Evolutionary conservation across 2,113 vertebrate genomes (phyloP), one percentile per base, ranked within the genome.

Genomic region (Entosphenus tridentatus): DNA sequence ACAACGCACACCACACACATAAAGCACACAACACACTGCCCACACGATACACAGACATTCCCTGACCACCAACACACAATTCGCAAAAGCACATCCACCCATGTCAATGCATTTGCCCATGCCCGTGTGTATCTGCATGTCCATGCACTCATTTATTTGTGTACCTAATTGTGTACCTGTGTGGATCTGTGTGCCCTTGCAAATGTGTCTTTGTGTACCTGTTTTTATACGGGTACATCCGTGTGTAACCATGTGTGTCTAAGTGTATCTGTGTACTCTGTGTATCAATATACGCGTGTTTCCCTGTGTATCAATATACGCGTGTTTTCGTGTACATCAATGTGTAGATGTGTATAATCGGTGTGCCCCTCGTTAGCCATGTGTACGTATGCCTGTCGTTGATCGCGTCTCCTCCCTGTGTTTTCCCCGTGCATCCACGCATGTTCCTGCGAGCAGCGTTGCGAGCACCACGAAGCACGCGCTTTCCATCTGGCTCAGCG

Each of bases 401-500:
- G 13, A 62, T 62, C 16, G 3, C 13, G 58, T 21, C 21, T 21
- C 21, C 21, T 21, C 21, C 21, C 21, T 62, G 58, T 14, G 13
- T 62, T 14, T 62, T 62, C 58, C 13, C 58, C 8, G 16, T 62
- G 13, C 13, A 62, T 13, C 13, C 16, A 17, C 58, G 58, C 62
- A 16, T 65, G 62, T 65, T 65, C 62, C 62, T 8, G 39, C 39
- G 39, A 39, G 3, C 78, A 96, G 93, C 7, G 93, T 97, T 3
- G 93, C 90, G 71, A 95, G 93, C 73, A 95, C 91, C 0, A 90
- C 91, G 74, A 97, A 97, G 71, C 93, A 97, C 0, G 93, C 93
- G 3, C 71, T 96, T 74, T 96, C 88, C 1, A 84, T 95, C 68
- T 97, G 91, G 93, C 81, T 97, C 54, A 97, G 93, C 74, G 77